These are phyloP conservation scores for Acleris emargana DNA, from an alignment of 2,888 invertebrate species.

Conservation along the genomic window DNA sequence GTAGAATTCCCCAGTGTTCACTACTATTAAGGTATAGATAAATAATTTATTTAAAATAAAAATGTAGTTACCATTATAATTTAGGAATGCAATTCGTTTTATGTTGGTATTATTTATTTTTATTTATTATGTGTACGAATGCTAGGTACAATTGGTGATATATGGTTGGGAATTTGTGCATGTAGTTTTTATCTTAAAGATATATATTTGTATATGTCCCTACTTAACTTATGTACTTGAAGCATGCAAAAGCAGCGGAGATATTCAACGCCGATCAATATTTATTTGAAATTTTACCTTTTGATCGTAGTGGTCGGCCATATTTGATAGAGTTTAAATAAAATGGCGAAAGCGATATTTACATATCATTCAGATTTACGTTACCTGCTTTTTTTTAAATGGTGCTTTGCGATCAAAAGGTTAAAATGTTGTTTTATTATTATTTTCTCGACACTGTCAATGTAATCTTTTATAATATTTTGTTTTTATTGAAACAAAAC, in stretches of 20 bases:
- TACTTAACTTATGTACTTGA: conserved; percentile 6
- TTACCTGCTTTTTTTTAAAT: too few relatives aligned
- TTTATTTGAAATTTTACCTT: neutral
- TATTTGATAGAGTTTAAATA: too few relatives aligned
- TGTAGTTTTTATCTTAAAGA: neutral
- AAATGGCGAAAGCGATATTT: too few relatives aligned
- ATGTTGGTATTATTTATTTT: conserved; percentile 23
- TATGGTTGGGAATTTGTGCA: neutral
- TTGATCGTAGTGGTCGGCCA: neutral
- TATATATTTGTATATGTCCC: conserved; percentile 1
- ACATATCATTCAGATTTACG: too few relatives aligned
- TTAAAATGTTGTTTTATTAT: too few relatives aligned
- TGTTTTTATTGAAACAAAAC: too few relatives aligned
- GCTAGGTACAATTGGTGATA: conserved; percentile 1
- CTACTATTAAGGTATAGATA: conserved; percentile 6
- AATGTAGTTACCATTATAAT: conserved; percentile 30
- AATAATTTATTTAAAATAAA: conserved; percentile 21
- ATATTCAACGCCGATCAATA: conserved; percentile 17
- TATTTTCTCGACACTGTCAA: too few relatives aligned
- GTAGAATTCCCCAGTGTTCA: conserved; percentile 20
- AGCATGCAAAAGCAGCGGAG: conserved; percentile 19
- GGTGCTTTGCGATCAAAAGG: too few relatives aligned
- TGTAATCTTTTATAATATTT: too few relatives aligned
- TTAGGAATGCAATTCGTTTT: conserved; percentile 20
- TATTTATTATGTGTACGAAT: conserved; percentile 19